Percentiles rank a stretch among this genome's conserved stretches.
Conservation (phyloP, 2,113 vertebrate species). For the Anarhynchus alexandrinus region DNA sequence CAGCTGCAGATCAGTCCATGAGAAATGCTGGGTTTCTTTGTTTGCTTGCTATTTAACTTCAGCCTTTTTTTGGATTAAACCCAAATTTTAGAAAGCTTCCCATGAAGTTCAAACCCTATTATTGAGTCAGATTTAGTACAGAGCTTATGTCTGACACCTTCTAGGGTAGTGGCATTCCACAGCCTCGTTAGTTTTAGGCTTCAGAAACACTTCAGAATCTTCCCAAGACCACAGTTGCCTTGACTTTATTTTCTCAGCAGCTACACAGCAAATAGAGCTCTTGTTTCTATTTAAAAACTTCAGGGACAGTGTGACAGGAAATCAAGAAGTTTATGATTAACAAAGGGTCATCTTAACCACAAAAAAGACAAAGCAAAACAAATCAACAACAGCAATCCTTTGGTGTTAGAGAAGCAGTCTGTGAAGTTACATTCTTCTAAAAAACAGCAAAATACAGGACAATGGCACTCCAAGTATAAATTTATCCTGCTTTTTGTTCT, state of each 20-base stretch:
- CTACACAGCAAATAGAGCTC: not conserved
- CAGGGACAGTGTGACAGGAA: not conserved
- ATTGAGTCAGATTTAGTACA: not conserved
- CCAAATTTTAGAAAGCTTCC: conserved; percentile 14
- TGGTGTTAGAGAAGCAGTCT: not conserved
- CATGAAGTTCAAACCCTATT: not conserved
- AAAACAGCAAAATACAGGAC: not conserved
- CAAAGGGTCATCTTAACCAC: not conserved
- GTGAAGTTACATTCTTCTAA: not conserved
- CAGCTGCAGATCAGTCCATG: not conserved
- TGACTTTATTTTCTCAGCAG: not conserved
- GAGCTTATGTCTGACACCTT: conserved; percentile 6
- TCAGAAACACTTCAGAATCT: not conserved
- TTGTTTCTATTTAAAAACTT: conserved; percentile 6
- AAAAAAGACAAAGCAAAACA: not conserved
- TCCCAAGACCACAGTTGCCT: not conserved
- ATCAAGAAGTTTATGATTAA: not conserved
- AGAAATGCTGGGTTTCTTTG: conserved; percentile 5
- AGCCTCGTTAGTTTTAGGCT: not conserved
- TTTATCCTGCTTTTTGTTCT: not conserved
- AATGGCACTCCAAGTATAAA: not conserved
- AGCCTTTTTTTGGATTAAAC: not conserved
- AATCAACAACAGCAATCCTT: not conserved
- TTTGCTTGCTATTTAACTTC: conserved; percentile 2
- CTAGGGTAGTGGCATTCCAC: not conserved